Evolutionary conservation across 35 echinoderm and acorn worm species (phyloP).

Genomic region (Chiridota heheva): DNA sequence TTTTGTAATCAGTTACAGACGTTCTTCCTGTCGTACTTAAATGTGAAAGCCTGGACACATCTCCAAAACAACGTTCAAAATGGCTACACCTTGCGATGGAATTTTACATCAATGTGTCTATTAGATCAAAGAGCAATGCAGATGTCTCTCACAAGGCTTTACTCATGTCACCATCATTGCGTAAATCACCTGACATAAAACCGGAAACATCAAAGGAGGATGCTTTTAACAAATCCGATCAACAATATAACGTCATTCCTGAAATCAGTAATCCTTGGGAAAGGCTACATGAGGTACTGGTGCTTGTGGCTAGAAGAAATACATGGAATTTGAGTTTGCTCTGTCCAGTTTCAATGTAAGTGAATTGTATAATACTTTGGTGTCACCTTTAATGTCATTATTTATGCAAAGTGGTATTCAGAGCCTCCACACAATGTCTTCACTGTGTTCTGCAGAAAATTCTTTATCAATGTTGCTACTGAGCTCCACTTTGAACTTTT

Average conservation of each 20-base stretch:
- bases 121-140: constrained; percentile 24
- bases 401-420: no score
- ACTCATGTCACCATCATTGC: constrained; percentile 24
- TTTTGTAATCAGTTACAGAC: constrained; percentile 60
- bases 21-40: constrained; percentile 62
- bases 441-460: no score
- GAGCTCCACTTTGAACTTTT: no score
- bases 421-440: no score
- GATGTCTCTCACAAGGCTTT: neutral
- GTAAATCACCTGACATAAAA: neutral
- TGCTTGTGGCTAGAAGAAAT: constrained; percentile 43
- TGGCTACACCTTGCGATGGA: constrained; percentile 72
- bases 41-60: constrained; percentile 44
- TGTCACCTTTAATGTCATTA: no score
- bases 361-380: no score
- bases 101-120: constrained; percentile 62
- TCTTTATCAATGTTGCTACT: no score
- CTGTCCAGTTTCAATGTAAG: constrained; percentile 32
- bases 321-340: constrained; percentile 55
- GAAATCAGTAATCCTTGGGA: constrained; percentile 54
- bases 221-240: neutral
- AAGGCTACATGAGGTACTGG: constrained; percentile 21
- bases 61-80: constrained; percentile 60
- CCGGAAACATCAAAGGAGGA: neutral
- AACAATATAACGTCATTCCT: neutral